phyloP scores from a whole-genome alignment of 1,140 invertebrate genomes.

The Euura saliciscinereae region DNA sequence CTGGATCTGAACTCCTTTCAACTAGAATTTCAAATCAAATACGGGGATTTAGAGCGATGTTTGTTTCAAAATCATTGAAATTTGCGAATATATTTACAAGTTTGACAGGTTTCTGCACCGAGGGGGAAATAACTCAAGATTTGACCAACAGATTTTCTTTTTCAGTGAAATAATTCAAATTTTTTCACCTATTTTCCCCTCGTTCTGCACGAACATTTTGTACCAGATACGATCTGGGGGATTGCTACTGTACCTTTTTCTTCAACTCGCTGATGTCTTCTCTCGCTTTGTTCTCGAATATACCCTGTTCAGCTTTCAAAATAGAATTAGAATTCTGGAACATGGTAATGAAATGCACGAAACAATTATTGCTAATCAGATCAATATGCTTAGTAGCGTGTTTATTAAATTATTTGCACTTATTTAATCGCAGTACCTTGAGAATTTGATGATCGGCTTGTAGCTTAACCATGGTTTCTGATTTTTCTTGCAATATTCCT shows the following conservation, averaged over 20 bases:
- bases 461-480: slow-evolving; percentile 36
- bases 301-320: slow-evolving; percentile 36
- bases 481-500: slow-evolving; percentile 39
- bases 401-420: not conserved
- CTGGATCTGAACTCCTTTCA: slow-evolving; percentile 31
- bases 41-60: slow-evolving; percentile 13
- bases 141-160: no score
- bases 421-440: slow-evolving; percentile 31
- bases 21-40: slow-evolving; percentile 26
- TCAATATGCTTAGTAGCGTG: not conserved
- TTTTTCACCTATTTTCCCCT: no score
- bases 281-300: slow-evolving; percentile 37
- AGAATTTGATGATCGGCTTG: slow-evolving; percentile 46
- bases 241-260: slow-evolving; percentile 33
- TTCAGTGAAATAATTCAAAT: no score
- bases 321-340: slow-evolving; percentile 48
- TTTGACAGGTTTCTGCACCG: not conserved
- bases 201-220: no score
- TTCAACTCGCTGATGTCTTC: slow-evolving; percentile 38
- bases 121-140: no score
- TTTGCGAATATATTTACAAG: slow-evolving; percentile 2
- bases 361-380: slow-evolving; percentile 10
- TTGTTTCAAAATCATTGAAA: slow-evolving; percentile 9
- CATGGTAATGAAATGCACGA: slow-evolving; percentile 11
- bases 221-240: not conserved